Base-by-base conservation (phyloP, 2,888 invertebrate species). In the Acronicta alni region DNA sequence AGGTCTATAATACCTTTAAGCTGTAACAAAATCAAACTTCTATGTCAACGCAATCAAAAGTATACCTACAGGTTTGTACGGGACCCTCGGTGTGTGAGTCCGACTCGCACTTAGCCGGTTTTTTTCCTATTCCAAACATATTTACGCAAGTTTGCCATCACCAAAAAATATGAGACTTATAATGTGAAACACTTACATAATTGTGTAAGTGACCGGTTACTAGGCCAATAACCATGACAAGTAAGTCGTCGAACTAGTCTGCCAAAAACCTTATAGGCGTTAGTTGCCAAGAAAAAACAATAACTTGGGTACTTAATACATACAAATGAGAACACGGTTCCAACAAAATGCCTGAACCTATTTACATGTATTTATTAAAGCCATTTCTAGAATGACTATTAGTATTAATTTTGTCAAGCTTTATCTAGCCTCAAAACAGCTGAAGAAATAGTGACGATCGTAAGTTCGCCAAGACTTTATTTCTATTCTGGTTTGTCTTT, bases 211-310 rank as follows among this genome's bases (percentile, higher is more conserved):
- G 35, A 35, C 35, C n/a, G n/a, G 35, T 35, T 35, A 6, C 35
- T 2, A 35, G 35, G n/a, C 7, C 35, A 35, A 35, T 7, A 35
- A n/a, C 35, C 35, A 3, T 32, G 32, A n/a, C n/a, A 5, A 6
- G n/a, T 46, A 44, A 62, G 5, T 23, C 41, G 32, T 41, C 20
- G 17, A 23, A 39, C 30, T 43, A 20, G 2, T 17, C 32, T 64
- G 65, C 71, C 65, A 70, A 65, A 41, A 51, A 26, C 48, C 9
- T 52, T 38, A 39, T 57, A 10, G 12, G 23, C 5, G 44, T 42
- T 32, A 41, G 14, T 44, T 67, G 71, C 66, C 67, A 65, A 70
- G n/a, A 52, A 44, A 48, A 41, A 4, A 18, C 16, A 52, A 0
- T 43, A 37, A 46, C 45, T 64, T 54, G 67, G 72, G 54, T 42